Evolutionary conservation across 2,888 invertebrate genomes (phyloP).

Genomic region (Coenonympha glycerion): DNA sequence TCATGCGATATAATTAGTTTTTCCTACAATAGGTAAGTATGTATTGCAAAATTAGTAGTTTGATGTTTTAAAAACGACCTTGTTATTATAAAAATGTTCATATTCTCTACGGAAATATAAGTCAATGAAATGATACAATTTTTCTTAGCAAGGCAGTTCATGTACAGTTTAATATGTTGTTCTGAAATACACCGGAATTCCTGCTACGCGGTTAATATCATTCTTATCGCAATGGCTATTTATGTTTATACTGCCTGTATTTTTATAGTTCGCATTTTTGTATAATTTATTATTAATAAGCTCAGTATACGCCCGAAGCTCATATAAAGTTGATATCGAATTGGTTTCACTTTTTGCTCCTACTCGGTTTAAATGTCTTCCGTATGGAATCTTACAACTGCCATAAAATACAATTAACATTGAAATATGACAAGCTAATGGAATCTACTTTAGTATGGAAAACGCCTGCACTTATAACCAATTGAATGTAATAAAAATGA

Average conservation of each 20-base stretch:
- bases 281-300: not conserved
- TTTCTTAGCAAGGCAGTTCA: not conserved
- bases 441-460: too few species aligned
- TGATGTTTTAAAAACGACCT: too few species aligned
- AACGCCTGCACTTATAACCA: too few species aligned
- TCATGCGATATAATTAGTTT: too few species aligned
- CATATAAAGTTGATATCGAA: not conserved
- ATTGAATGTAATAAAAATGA: too few species aligned
- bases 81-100: constrained; percentile 6
- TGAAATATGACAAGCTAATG: too few species aligned
- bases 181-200: constrained; percentile 13
- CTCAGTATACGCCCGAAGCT: not conserved
- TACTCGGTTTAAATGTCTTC: not conserved
- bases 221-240: constrained; percentile 16
- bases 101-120: constrained; percentile 18
- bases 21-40: too few species aligned
- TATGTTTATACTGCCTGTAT: constrained; percentile 16
- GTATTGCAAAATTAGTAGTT: too few species aligned
- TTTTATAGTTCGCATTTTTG: constrained; percentile 7
- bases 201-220: constrained; percentile 3
- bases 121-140: constrained; percentile 7
- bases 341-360: not conserved
- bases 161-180: constrained; percentile 1
- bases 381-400: not conserved
- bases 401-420: not conserved